These are phyloP conservation scores for Chamaea fasciata DNA, from an alignment of 2,113 vertebrate species.

Conservation along the genomic window DNA sequence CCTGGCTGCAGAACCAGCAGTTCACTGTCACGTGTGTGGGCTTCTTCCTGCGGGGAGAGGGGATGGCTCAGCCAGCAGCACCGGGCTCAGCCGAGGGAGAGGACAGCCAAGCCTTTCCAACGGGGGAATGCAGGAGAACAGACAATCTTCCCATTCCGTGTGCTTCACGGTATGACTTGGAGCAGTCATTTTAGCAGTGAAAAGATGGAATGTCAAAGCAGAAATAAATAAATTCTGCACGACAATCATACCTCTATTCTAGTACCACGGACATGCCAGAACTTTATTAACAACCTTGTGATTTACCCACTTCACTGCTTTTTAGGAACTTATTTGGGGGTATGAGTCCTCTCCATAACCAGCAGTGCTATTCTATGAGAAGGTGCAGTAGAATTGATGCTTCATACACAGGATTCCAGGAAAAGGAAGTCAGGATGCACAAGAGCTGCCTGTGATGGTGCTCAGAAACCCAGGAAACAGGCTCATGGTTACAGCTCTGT, in stretches of 20 bases:
- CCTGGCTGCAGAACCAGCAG: slow-evolving; percentile 96
- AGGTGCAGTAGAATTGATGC: rapidly evolving
- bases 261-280: neutral
- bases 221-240: neutral
- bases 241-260: neutral
- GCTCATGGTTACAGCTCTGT: neutral
- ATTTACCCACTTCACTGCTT: neutral
- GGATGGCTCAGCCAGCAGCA: neutral
- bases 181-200: neutral
- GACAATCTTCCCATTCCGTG: neutral
- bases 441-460: neutral
- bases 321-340: neutral
- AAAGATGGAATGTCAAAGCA: neutral
- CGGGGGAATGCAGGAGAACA: neutral
- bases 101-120: neutral
- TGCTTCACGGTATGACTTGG: rapidly evolving
- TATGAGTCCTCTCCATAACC: neutral
- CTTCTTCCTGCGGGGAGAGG: slow-evolving; percentile 76
- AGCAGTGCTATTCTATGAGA: neutral
- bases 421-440: neutral
- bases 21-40: slow-evolving; percentile 86
- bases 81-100: neutral
- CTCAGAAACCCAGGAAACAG: neutral
- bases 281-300: neutral
- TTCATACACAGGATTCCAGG: neutral